These are phyloP conservation scores for Clarias gariepinus DNA, from an alignment of 2,113 vertebrate species.

Conservation along the genomic window DNA sequence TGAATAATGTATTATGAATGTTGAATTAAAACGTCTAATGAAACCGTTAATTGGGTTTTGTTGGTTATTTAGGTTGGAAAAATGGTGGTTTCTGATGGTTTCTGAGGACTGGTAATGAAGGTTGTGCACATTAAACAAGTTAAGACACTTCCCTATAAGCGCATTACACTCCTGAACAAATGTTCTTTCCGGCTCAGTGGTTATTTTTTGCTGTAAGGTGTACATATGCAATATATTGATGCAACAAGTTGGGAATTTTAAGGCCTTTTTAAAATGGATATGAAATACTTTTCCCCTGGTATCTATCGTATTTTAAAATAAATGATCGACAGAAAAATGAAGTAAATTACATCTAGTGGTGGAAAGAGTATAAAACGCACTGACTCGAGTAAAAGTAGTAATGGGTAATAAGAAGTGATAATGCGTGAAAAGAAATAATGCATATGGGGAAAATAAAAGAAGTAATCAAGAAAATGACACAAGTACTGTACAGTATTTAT, in stretches of 20 bases:
- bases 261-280: background rate
- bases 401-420: background rate
- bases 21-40: constrained; percentile 75
- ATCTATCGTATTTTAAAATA: background rate
- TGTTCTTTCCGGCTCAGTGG: background rate
- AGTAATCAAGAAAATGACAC: background rate
- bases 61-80: background rate
- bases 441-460: background rate
- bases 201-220: background rate
- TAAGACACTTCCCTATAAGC: background rate
- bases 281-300: background rate
- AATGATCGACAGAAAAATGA: background rate
- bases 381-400: background rate
- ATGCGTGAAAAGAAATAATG: background rate
- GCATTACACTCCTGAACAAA: background rate
- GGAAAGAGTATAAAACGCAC: background rate
- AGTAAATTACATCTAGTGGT: background rate
- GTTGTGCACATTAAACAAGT: background rate
- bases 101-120: background rate
- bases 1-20: constrained; percentile 73
- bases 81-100: background rate
- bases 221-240: background rate
- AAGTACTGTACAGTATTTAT: too few relatives aligned
- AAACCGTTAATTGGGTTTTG: constrained; percentile 52
- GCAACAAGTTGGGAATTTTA: background rate